Evolutionary conservation across 2,113 vertebrate species (phyloP), one percentile per base, ranked within the genome.

Genomic region (Sterrhoptilus dennistouni): DNA sequence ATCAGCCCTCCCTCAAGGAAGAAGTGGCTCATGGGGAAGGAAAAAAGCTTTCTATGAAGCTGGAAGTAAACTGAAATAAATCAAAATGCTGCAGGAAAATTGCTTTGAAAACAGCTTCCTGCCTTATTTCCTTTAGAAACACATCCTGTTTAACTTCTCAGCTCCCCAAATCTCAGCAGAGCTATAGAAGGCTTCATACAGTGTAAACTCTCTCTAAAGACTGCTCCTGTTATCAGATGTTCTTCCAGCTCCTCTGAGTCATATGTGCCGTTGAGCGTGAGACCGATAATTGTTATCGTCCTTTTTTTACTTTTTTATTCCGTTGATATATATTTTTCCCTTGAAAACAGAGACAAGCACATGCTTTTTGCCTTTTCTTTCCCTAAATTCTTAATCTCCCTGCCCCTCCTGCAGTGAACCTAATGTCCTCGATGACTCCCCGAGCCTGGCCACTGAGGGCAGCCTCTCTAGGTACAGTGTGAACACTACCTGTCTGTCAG

Each of bases 361-460:
- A 98, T 97, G 98, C 98, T 86, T 96, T 97, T 97, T 97, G 71
- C 97, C 97, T 98, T 98, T 98, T 98, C 97, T 98, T 98, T 98
- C 98, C 98, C 98, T 99, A 98, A 99, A 99, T 98, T 98, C 98
- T 98, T 98, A 98, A 98, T 98, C 97, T 99, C 98, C 98, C 98
- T 98, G 98, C 99, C 98, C 98, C 98, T 98, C 98, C 98, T 98
- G 98, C 99, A 99, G 99, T 99, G 99, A 99, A 98, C 99, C 99
- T 98, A 99, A 99, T 99, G 99, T 99, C 98, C 99, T 99, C 99
- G 99, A 99, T 99, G 99, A 99, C 98, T 99, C 98, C 99, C 99
- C 99, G 98, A 99, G 99, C 98, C 98, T 99, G 98, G 98, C 99
- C 98, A 99, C 99, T 95, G 99, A 99, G 99, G 98, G 99, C 99